phyloP scores from a whole-genome alignment of 2,797 vertebrate genomes.

The Rhabdophis nuchalis region DNA sequence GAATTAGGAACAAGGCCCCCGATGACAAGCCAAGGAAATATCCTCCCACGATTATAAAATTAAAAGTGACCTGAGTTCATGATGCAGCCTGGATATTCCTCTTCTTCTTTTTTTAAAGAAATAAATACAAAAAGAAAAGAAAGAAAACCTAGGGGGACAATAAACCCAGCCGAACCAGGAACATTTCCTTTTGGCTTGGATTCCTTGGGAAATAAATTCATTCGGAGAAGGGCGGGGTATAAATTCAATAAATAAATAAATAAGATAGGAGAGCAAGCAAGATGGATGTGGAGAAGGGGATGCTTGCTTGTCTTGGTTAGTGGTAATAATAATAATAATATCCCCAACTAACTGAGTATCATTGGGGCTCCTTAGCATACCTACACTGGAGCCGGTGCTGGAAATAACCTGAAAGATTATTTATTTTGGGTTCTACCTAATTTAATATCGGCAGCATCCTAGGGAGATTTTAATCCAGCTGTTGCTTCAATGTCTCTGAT shows the following conservation, averaged over 20 bases:
- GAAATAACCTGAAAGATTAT: neutral
- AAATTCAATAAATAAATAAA: too few species aligned
- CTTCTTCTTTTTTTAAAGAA: neutral
- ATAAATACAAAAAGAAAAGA: neutral
- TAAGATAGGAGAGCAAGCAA: neutral
- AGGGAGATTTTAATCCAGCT: neutral
- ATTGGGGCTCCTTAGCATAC: neutral
- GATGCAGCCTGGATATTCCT: constrained; percentile 42
- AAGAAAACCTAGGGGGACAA: constrained; percentile 37
- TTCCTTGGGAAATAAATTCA: neutral
- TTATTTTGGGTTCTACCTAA: neutral
- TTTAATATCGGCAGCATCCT: neutral
- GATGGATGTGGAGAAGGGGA: neutral
- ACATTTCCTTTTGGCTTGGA: constrained; percentile 30
- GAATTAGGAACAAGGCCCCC: constrained; percentile 75
- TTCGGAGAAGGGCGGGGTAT: too few species aligned
- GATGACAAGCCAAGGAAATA: constrained; percentile 77
- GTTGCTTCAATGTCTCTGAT: neutral
- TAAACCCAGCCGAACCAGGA: constrained; percentile 32
- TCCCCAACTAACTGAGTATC: too few species aligned
- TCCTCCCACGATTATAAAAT: constrained; percentile 77
- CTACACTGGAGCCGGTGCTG: neutral
- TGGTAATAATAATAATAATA: neutral
- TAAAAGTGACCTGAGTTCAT: constrained; percentile 74
- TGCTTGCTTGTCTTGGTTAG: neutral